Evolutionary conservation across 2,797 vertebrate species (phyloP), one percentile per base, ranked within the genome.

Genomic region (Catharus ustulatus): DNA sequence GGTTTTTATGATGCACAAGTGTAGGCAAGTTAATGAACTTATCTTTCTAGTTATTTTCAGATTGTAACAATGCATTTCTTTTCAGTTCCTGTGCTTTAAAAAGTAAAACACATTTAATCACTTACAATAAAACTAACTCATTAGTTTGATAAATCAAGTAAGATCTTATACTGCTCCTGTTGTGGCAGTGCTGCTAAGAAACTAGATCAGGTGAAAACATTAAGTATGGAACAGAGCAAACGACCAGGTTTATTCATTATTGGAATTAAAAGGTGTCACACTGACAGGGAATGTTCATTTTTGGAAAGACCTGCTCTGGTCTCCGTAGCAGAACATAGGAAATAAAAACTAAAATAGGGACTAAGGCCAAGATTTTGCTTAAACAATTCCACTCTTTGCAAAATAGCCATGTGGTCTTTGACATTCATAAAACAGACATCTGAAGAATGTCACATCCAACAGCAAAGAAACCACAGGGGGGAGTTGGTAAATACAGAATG

Each of bases 11-110:
- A 99, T 99, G 98, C 98, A 98, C 98, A 98, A 98, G 98, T 98
- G 98, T 99, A 98, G 98, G 99, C 98, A 99, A 99, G 99, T 98
- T 99, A 99, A 99, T 99, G 99, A 99, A 99, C 99, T 99, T 99
- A 99, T 99, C 98, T 98, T 98, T 99, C 99, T 98, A 99, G 98
- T 99, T 99, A 99, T 98, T 98, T 99, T 99, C 98, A 98, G 98
- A 98, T 97, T 98, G 98, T 98, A 99, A 99, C 98, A 98, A 98
- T 97, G 97, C 98, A 97, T 97, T 98, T 98, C 98, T 98, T 98
- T 98, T 98, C 98, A 98, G 98, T 98, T 99, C 98, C 98, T 98
- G 98, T 96, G 97, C 97, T 97, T 97, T 97, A 97, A 97, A 98
- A 98, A 98, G 98, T 98, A 98, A 98, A 98, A 98, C 97, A 98